These are phyloP conservation scores for Cichladusa arquata DNA, from an alignment of 2,113 vertebrate genomes.

Conservation along the genomic window DNA sequence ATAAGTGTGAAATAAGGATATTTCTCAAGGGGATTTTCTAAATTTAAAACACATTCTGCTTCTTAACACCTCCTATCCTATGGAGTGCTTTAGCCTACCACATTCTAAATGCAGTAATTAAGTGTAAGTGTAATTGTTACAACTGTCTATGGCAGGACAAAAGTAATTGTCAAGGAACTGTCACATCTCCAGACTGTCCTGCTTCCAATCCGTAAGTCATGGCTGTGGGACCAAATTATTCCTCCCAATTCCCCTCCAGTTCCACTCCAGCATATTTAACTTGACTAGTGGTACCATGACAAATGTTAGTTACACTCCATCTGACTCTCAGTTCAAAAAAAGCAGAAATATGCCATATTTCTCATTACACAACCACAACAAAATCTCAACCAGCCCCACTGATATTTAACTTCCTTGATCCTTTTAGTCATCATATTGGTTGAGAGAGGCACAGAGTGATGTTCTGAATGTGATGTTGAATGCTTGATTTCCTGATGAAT, in stretches of 20 bases:
- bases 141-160: background rate
- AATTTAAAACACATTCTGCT: conserved; percentile 49
- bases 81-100: background rate
- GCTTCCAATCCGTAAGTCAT: background rate
- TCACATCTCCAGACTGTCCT: background rate
- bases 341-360: background rate
- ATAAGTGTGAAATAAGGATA: conserved; percentile 63
- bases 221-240: background rate
- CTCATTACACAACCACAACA: background rate
- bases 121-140: conserved; percentile 42
- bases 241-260: background rate
- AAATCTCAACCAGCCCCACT: background rate
- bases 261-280: background rate
- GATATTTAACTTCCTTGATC: background rate
- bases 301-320: background rate
- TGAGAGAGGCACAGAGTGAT: background rate
- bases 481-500: background rate
- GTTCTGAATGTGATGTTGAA: background rate
- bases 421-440: background rate
- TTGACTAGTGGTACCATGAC: background rate
- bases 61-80: conserved; percentile 42
- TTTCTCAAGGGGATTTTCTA: conserved; percentile 65
- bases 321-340: conserved; percentile 1
- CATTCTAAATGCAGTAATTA: conserved; percentile 44
- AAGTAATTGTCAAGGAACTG: background rate